These are phyloP conservation scores for Meriones psammophilus DNA, from an alignment of 2,797 vertebrate genomes.

Conservation along the genomic window DNA sequence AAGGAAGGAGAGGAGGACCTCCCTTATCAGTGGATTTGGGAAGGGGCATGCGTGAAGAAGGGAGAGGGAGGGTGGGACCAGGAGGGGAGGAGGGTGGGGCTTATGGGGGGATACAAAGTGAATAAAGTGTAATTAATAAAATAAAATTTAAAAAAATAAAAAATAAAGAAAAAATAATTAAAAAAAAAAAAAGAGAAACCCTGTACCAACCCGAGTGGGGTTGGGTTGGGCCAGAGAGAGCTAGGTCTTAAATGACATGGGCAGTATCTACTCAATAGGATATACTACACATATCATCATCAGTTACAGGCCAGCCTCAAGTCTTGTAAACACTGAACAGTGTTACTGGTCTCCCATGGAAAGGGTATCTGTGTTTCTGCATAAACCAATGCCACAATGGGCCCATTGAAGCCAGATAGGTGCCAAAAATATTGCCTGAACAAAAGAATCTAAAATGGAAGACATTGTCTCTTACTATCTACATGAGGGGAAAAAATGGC, in stretches of 20 bases:
- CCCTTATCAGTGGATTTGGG: no score
- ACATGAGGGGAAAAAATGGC: not conserved
- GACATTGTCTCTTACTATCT: not conserved
- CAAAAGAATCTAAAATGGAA: not conserved
- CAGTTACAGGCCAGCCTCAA: fast-evolving
- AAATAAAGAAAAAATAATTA: no score
- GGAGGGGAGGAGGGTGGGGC: no score
- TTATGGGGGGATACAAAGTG: no score
- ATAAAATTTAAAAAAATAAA: no score
- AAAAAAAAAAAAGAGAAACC: no score
- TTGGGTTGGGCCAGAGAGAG: fast-evolving
- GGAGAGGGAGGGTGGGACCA: no score
- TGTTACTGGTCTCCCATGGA: fast-evolving
- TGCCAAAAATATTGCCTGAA: not conserved
- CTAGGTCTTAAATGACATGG: not conserved
- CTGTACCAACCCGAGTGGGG: no score
- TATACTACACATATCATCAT: fast-evolving
- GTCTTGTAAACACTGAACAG: not conserved
- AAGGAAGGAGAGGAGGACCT: no score
- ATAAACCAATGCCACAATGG: not conserved
- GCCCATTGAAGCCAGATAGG: not conserved
- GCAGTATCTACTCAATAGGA: not conserved
- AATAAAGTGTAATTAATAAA: no score
- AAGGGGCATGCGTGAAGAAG: no score
- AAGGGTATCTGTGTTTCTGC: not conserved